phyloP scores from a whole-genome alignment of 2,888 invertebrate species.

The Bugula neritina region DNA sequence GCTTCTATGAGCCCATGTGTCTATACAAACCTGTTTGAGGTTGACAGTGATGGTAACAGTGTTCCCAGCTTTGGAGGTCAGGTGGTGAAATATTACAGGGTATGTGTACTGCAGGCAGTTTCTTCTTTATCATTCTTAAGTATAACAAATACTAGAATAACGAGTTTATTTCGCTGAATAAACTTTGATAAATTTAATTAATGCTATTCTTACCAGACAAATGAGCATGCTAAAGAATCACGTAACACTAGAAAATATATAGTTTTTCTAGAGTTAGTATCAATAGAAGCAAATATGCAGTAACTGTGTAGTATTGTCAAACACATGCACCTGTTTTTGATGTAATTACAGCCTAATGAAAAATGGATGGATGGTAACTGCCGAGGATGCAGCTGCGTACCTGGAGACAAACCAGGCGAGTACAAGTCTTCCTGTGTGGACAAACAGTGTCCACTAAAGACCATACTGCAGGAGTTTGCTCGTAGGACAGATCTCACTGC shows the following conservation, averaged over 20 bases:
- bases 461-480: background rate
- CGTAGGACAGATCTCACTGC: constrained; percentile 1
- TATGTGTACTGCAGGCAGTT: no score
- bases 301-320: no score
- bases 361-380: constrained; percentile 28
- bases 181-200: no score
- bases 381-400: constrained; percentile 24
- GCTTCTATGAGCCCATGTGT: background rate
- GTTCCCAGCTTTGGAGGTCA: background rate
- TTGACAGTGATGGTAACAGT: constrained; percentile 16
- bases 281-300: no score
- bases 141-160: no score
- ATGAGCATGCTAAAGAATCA: no score
- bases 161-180: no score
- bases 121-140: no score
- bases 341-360: constrained; percentile 26
- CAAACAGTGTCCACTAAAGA: background rate
- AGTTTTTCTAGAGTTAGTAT: no score
- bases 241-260: no score
- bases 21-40: background rate
- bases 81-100: background rate
- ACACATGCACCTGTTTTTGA: no score
- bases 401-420: background rate
- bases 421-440: background rate
- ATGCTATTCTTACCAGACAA: no score